Percentiles rank a stretch among this genome's conserved stretches.
phyloP scores from a whole-genome alignment of 2,113 vertebrate genomes.

The Glaucomys volans region DNA sequence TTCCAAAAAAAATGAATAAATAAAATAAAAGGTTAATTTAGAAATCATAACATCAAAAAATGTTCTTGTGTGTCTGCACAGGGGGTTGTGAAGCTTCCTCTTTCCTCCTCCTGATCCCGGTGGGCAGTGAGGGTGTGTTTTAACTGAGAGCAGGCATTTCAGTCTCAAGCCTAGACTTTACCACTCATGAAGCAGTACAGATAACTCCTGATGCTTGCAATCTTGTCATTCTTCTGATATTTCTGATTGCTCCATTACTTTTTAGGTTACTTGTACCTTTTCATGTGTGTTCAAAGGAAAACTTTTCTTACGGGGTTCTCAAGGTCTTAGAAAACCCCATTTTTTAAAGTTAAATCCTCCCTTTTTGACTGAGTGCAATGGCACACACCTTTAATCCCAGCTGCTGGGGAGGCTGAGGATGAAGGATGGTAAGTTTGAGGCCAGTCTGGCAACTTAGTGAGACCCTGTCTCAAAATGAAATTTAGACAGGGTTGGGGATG shows the following conservation, averaged over 20 bases:
- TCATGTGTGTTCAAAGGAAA: neutral
- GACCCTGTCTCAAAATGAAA: neutral
- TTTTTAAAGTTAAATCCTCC: neutral
- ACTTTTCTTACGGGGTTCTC: neutral
- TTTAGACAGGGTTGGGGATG: neutral
- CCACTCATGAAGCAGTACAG: neutral
- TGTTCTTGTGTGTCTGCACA: neutral
- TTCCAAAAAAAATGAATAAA: too few species aligned
- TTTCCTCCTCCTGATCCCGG: neutral
- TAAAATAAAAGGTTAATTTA: neutral
- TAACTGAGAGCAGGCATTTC: neutral
- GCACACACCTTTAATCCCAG: neutral
- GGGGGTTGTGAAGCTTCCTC: fast-evolving
- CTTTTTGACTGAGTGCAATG: neutral
- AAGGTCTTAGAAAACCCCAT: neutral
- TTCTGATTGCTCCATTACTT: neutral
- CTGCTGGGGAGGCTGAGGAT: neutral
- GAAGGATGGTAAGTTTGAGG: neutral
- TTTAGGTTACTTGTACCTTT: neutral
- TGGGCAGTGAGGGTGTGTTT: neutral
- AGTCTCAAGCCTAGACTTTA: neutral
- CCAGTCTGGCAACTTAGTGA: neutral
- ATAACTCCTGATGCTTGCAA: fast-evolving
- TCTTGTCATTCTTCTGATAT: neutral
- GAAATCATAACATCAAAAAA: neutral